These are phyloP conservation scores for Pyxicephalus adspersus DNA, from an alignment of 2,113 vertebrate species.

Conservation along the genomic window DNA sequence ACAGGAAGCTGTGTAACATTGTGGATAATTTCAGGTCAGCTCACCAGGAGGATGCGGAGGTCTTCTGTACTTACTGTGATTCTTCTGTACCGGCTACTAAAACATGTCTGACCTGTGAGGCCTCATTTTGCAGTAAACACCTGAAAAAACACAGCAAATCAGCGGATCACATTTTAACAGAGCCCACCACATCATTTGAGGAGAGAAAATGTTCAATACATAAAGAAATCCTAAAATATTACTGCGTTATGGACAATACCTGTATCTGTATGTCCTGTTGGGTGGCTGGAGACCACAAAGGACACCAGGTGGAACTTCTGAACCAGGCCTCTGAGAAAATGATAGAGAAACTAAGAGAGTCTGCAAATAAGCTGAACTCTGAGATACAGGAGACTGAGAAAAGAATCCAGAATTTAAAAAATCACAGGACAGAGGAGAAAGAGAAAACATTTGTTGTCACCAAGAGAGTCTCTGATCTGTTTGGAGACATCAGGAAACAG, in stretches of 20 bases:
- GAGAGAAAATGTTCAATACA: slow-evolving; percentile 16
- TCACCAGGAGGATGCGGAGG: not conserved
- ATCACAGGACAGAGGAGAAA: not conserved
- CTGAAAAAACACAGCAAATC: not conserved
- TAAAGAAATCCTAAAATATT: slow-evolving; percentile 8
- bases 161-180: not conserved
- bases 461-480: not conserved
- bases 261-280: slow-evolving; percentile 39
- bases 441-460: not conserved
- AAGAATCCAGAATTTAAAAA: slow-evolving; percentile 1
- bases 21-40: not conserved
- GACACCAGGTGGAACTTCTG: slow-evolving; percentile 24
- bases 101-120: slow-evolving; percentile 19
- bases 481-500: slow-evolving; percentile 4
- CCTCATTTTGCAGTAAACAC: not conserved
- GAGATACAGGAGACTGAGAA: slow-evolving; percentile 21
- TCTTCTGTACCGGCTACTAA: slow-evolving; percentile 1
- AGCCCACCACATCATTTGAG: not conserved
- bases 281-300: slow-evolving; percentile 11
- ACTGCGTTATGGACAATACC: not conserved
- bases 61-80: slow-evolving; percentile 24
- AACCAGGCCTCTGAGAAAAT: slow-evolving; percentile 1
- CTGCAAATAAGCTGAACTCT: not conserved
- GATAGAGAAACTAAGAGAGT: slow-evolving; percentile 15
- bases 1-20: not conserved